phyloP scores from a whole-genome alignment of 1,140 invertebrate species.

The Trissolcus basalis region DNA sequence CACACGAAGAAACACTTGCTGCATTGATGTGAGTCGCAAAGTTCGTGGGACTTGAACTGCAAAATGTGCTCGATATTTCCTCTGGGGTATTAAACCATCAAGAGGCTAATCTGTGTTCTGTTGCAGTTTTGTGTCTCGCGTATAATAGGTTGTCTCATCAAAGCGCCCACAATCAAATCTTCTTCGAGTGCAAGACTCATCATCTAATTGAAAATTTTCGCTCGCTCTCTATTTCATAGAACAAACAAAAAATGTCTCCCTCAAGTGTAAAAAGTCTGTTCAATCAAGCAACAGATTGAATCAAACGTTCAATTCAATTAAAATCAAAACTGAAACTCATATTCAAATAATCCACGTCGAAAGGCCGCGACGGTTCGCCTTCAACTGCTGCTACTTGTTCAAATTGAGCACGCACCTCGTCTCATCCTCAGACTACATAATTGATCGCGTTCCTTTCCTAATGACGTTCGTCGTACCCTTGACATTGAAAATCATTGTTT shows the following conservation, averaged over 20 bases:
- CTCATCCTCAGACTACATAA: conserved; percentile 62
- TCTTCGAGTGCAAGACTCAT: conserved; percentile 25
- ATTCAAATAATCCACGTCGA: too few species aligned
- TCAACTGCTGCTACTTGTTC: conserved; percentile 32
- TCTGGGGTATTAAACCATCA: conserved; percentile 37
- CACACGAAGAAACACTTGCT: too few species aligned
- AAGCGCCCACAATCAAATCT: conserved; percentile 11
- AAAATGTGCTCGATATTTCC: conserved; percentile 27
- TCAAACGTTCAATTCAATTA: background rate
- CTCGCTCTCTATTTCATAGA: conserved; percentile 7
- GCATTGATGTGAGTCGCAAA: too few species aligned
- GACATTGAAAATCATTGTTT: conserved; percentile 39
- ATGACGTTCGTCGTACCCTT: conserved; percentile 35
- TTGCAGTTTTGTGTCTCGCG: conserved; percentile 15
- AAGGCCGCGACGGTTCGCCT: background rate
- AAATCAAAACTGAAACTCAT: background rate
- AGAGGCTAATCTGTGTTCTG: conserved; percentile 34
- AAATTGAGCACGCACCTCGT: conserved; percentile 59
- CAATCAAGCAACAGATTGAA: background rate
- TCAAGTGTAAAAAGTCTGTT: background rate
- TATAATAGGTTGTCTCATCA: conserved; percentile 23
- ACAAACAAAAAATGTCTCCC: conserved; percentile 5
- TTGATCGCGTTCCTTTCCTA: conserved; percentile 50
- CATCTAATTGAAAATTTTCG: conserved; percentile 23
- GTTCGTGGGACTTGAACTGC: conserved; percentile 18